Percentiles rank a stretch among this genome's conserved stretches.
phyloP scores from a whole-genome alignment of 2,888 invertebrate genomes.

The Lycaena phlaeas region DNA sequence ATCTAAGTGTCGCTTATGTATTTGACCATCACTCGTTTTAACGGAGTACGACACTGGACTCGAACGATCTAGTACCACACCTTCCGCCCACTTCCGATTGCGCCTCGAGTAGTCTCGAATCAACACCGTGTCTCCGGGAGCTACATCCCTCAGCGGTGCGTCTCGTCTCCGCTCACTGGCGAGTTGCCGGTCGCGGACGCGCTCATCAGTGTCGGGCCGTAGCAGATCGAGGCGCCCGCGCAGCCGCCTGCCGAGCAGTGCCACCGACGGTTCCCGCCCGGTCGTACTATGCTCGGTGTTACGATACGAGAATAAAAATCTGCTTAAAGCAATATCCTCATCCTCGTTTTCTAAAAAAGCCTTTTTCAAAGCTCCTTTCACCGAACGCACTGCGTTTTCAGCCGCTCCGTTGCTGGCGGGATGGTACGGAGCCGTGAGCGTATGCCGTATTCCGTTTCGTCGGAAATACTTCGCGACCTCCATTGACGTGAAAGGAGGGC shows the following conservation, averaged over 20 bases:
- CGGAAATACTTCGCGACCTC: constrained; percentile 16
- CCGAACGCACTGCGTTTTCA: constrained; percentile 17
- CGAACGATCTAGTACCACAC: not conserved
- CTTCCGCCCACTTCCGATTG: not conserved
- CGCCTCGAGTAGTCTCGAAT: not conserved
- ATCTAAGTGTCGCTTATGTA: not conserved
- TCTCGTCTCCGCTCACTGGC: not conserved
- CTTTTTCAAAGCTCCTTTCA: constrained; percentile 14
- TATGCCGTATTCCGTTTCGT: constrained; percentile 16
- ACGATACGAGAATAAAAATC: too few relatives aligned
- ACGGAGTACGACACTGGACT: not conserved
- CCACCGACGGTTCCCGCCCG: too few relatives aligned
- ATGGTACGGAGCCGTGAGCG: constrained; percentile 15
- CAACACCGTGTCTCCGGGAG: not conserved
- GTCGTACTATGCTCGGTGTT: too few relatives aligned
- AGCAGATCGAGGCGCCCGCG: too few relatives aligned
- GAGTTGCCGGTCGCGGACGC: not conserved
- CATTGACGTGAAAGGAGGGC: constrained; percentile 17
- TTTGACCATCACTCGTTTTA: not conserved
- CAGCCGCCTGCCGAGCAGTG: too few relatives aligned
- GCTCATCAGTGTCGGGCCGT: not conserved
- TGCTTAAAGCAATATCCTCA: not conserved
- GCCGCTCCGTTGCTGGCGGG: constrained; percentile 19
- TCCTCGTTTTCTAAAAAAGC: constrained; percentile 4
- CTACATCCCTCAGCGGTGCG: not conserved